Evolutionary conservation across 2,797 vertebrate genomes (phyloP), one percentile per base, ranked within the genome.

Genomic region (Allobates femoralis): DNA sequence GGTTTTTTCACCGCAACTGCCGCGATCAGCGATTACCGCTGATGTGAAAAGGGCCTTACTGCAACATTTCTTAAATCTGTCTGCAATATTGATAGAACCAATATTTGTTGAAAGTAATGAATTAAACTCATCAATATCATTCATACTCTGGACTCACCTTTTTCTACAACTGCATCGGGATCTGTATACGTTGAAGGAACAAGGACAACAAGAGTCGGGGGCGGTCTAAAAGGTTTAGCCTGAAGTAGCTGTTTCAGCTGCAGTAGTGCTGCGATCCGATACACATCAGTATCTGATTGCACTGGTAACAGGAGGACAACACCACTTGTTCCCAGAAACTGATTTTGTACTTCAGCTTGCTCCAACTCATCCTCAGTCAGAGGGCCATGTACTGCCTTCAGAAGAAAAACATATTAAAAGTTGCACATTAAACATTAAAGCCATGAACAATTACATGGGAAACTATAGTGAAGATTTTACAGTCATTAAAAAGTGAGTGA

Each of bases 231-330:
- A 76, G 95, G 93, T 86, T 95, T 97, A 56, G 94, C 96, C 86
- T 98, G 96, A 85, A 99, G 96, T 2, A 99, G 92, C 91, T 97
- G 97, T 88, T 94, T 98, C 83, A 99, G 93, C 91, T 99, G 97
- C 55, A 99, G 93, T 85, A 97, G 88, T 0, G 97, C 96, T 0
- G 97, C 97, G 64, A 98, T 95, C 93, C 98, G 95, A 46, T 95
- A 94, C 0, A 97, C 91, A 1, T 98, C 97, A 3, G 76, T 1
- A n/a, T 93, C 88, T 34, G 91, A 87, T 79, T 86, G 88, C 81
- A 94, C 90, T 0, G 97, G 96, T 46, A 99, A 94, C 88, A 99
- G 90, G 91, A 98, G 91, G 60, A 99, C 10, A 3, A 99, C 91
- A 58, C 95, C 97, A 0, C 93, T 93, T 5, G 97, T 95, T 32